Conservation (phyloP, 1,140 invertebrate genomes). For the roundworm (Caenorhabditis elegans) region WBcel235 BX284606.5:11055001-11055500, state of each 20-base stretch:
- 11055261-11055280: conserved; percentile 55
- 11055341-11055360: conserved; percentile 38
- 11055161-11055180: conserved; percentile 54
- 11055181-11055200: conserved; percentile 48
- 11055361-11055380: conserved; percentile 49
- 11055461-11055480: conserved; percentile 19
- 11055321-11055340: conserved; percentile 23
- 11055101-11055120: conserved; percentile 19
- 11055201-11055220: conserved; percentile 47
- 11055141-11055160: conserved; percentile 52
- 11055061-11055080: conserved; percentile 40
- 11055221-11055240: conserved; percentile 51
- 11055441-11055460: no score
- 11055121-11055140: conserved; percentile 23
- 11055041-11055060: conserved; percentile 45
- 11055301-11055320: neutral
- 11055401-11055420: conserved; percentile 50
- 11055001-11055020: conserved; percentile 42
- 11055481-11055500: conserved; percentile 57
- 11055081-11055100: no score
- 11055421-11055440: conserved; percentile 39
- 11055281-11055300: conserved; percentile 44
- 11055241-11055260: conserved; percentile 50
- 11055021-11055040: conserved; percentile 38
- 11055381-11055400: conserved; percentile 55